These are phyloP conservation scores for Drosophila simulans DNA, from an alignment of 1,140 invertebrate genomes.

Conservation along the genomic window DNA sequence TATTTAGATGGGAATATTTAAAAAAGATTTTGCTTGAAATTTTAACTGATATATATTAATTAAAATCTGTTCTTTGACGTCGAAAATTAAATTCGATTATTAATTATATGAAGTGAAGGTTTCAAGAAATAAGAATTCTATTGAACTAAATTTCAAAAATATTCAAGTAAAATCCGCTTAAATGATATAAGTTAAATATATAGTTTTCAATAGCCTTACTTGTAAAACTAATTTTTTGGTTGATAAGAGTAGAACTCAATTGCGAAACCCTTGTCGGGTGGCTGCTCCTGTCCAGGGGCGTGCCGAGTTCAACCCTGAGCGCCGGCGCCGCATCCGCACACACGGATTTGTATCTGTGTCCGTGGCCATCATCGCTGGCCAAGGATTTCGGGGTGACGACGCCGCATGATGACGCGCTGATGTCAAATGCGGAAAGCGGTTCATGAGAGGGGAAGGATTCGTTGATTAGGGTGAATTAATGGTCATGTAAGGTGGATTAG, in stretches of 20 bases:
- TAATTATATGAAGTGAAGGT: too few species aligned
- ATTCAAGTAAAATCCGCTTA: not conserved
- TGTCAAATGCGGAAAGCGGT: slow-evolving; percentile 57
- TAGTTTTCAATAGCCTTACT: too few species aligned
- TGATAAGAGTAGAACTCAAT: not conserved
- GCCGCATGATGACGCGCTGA: slow-evolving; percentile 63
- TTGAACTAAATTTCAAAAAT: not conserved
- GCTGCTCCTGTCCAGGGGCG: slow-evolving; percentile 46
- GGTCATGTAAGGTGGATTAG: slow-evolving; percentile 84
- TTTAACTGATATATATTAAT: too few species aligned
- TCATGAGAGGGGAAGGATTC: slow-evolving; percentile 39
- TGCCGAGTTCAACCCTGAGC: slow-evolving; percentile 49
- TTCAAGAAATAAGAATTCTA: not conserved
- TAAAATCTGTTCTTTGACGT: too few species aligned
- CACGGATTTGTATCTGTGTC: slow-evolving; percentile 47
- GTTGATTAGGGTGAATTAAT: slow-evolving; percentile 85
- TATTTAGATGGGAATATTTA: too few species aligned
- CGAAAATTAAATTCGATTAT: not conserved
- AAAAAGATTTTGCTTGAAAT: too few species aligned
- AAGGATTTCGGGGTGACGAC: slow-evolving; percentile 47
- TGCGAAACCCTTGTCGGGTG: slow-evolving; percentile 45
- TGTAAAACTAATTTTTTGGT: too few species aligned
- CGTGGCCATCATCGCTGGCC: slow-evolving; percentile 32
- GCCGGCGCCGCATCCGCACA: slow-evolving; percentile 52
- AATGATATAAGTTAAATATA: not conserved